Conservation (phyloP, 2,113 vertebrate genomes). For the Coturnix japonica region DNA sequence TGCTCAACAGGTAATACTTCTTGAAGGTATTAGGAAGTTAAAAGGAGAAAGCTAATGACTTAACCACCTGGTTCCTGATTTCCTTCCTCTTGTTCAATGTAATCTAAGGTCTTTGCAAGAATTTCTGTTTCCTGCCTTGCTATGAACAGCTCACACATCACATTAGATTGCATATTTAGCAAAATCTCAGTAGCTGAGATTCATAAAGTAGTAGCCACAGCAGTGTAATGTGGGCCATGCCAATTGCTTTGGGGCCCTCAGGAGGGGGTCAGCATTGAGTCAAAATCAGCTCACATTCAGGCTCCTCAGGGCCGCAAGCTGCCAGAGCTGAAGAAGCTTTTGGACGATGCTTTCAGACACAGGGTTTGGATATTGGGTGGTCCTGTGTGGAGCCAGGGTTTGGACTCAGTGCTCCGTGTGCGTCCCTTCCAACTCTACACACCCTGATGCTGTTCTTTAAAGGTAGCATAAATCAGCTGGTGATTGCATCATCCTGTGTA, state of each 20-base stretch:
- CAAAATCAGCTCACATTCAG: neutral
- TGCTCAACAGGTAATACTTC: neutral
- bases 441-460: neutral
- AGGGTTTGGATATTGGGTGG: too few relatives aligned
- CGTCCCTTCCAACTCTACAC: neutral
- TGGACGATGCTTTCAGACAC: neutral
- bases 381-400: neutral
- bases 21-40: neutral
- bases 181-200: neutral
- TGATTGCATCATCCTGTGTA: neutral
- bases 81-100: neutral
- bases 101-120: neutral
- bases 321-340: neutral
- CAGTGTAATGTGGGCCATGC: neutral
- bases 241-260: neutral
- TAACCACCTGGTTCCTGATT: neutral
- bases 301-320: neutral
- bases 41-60: too few relatives aligned
- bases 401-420: neutral
- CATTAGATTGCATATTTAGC: too few relatives aligned
- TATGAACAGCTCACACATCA: fast-evolving
- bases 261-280: neutral
- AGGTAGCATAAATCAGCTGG: neutral
- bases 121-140: neutral
- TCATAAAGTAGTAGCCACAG: neutral